These are phyloP conservation scores for Pipistrellus nathusii DNA, from an alignment of 2,797 vertebrate genomes.

Conservation along the genomic window DNA sequence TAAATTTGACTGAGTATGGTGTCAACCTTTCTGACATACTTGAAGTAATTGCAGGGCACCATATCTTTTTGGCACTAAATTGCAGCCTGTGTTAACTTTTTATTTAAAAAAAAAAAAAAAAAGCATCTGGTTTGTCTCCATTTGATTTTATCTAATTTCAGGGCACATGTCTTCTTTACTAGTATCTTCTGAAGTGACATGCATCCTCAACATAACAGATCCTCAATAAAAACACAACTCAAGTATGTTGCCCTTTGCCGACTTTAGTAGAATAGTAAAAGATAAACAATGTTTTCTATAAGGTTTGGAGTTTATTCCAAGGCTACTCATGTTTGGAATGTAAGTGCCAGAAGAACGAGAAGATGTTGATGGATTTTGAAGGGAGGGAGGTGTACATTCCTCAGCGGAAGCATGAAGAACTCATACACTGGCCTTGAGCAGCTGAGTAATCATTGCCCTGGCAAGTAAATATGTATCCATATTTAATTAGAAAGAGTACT, in stretches of 20 bases:
- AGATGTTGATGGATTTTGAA: neutral
- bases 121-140: neutral
- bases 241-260: neutral
- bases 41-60: neutral
- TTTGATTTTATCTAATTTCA: neutral
- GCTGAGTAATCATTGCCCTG: neutral
- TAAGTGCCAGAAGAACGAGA: neutral
- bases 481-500: conserved; percentile 2
- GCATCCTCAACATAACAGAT: neutral
- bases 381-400: neutral
- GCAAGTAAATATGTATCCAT: neutral
- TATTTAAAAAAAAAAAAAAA: neutral
- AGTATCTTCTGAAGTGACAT: neutral
- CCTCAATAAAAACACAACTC: neutral
- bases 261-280: neutral
- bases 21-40: neutral
- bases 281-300: neutral
- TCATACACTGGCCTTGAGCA: neutral
- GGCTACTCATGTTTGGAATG: neutral
- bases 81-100: neutral
- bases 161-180: neutral
- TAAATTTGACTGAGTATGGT: neutral
- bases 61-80: neutral
- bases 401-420: neutral
- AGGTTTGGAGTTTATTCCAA: neutral